Evolutionary conservation across 2,888 invertebrate species (phyloP), one percentile per base, ranked within the genome.

Genomic region (Chalcis sispes): DNA sequence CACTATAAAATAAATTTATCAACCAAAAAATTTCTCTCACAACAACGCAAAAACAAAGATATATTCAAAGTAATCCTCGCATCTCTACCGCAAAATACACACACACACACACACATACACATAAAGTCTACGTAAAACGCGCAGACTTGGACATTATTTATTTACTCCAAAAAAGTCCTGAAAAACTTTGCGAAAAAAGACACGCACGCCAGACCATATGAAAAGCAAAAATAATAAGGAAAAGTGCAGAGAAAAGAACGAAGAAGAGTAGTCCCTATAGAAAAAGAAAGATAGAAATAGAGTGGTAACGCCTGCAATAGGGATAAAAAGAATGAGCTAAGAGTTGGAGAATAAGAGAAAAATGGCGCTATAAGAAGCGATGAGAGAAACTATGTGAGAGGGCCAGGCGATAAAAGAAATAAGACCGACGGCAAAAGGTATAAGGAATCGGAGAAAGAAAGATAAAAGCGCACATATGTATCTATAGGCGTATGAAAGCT

Each of bases 381-480:
- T 65, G 74, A 69, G 50, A 64, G 74, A 54, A 29, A 40, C 36
- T 32, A 46, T n/a, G 56, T 29, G 56, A 58, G n/a, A 29, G 18
- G n/a, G 56, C n/a, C 15, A 48, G 32, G 50, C 32, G 61, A 52
- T 54, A 52, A 32, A 62, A 64, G 58, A 70, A 69, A 59, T 50
- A 75, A 27, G 20, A 25, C 48, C 25, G 27, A 20, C 32, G 23
- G 25, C 42, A 61, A 27, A 62, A 58, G 69, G 46, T 29, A 20
- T 23, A 48, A 27, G 2, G 13, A 2, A 36, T 36, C 4, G 18
- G 23, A 5, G 32, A 4, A 10, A 3, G 48, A 18, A 25, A 69
- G 62, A 74, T 73, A 61, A 73, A 67, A 61, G 56, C 50, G 59
- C 20, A 32, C n/a, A 23, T 13, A 48, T n/a, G n/a, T n/a, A n/a